phyloP scores from a whole-genome alignment of 2,797 vertebrate species.

The Carcharodon carcharias region DNA sequence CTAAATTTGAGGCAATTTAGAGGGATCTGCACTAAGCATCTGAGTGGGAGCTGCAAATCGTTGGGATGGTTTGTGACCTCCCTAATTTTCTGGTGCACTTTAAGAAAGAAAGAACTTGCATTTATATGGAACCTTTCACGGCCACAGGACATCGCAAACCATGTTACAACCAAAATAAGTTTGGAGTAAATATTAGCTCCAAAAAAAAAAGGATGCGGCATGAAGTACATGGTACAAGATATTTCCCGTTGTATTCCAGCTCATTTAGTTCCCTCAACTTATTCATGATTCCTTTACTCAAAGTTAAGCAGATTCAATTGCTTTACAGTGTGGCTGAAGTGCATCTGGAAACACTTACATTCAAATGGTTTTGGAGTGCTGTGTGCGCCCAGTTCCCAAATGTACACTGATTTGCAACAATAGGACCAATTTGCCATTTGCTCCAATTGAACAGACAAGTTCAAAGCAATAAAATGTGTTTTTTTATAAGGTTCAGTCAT shows the following conservation, averaged over 20 bases:
- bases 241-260: neutral
- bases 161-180: neutral
- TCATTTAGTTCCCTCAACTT: neutral
- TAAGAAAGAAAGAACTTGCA: no score
- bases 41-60: neutral
- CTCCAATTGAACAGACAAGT: neutral
- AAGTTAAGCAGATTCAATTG: neutral
- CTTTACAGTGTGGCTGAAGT: neutral
- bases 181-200: neutral
- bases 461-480: neutral
- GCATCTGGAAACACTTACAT: neutral
- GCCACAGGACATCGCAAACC: neutral
- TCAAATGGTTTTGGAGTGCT: neutral
- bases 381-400: neutral
- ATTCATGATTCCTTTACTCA: neutral
- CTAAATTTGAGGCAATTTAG: neutral
- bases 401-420: neutral
- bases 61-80: neutral
- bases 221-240: neutral
- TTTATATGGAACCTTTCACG: no score
- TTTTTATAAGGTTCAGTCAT: neutral
- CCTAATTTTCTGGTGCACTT: neutral
- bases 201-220: neutral
- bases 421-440: neutral
- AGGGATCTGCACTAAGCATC: neutral